Evolutionary conservation across 2,888 invertebrate genomes (phyloP), one percentile per base, ranked within the genome.

Genomic region (Caenorhabditis doughertyi): DNA sequence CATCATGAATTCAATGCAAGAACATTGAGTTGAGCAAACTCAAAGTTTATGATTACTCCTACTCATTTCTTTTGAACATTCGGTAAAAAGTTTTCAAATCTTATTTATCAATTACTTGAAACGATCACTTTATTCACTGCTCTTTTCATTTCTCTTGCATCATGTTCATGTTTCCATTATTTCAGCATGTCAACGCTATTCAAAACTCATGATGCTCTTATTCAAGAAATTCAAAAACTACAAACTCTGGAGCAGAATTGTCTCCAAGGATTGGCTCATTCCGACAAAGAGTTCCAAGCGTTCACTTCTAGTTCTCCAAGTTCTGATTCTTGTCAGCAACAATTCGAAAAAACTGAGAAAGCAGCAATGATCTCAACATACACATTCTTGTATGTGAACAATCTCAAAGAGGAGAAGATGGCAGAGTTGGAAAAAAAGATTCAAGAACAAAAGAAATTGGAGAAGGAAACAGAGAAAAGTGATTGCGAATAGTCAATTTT

Each of bases 251-350:
- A 32, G n/a, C 39, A 56, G 29, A 35, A 49, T 16, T 74, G 67
- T 39, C 74, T 74, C 39, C 74, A 39, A 25, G 58, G 58, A 56
- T 32, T 74, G 35, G 21, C 47, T 18, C 16, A 58, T 25, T 23
- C 18, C 18, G 65, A 56, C n/a, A 21, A 16, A n/a, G 0, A 21
- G 0, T 74, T 74, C 49, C 65, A 67, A 23, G 42, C 18, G 25
- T 25, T 29, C 2, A 25, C 39, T 7, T 3, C 55, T 18, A 27
- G 0, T 39, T 27, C 39, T 11, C 25, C 44, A 16, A 53, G 39
- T 16, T 11, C 21, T 7, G 21, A 25, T 2, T 25, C 29, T 16
- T 51, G 25, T 21, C 18, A 64, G 21, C 18, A 29, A 9, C 27
- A 25, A 11, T 62, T 42, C 18, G 11, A 49, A n/a, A 35, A 74